phyloP scores from a whole-genome alignment of 2,113 vertebrate genomes.

The Pomatorhinus ruficollis region DNA sequence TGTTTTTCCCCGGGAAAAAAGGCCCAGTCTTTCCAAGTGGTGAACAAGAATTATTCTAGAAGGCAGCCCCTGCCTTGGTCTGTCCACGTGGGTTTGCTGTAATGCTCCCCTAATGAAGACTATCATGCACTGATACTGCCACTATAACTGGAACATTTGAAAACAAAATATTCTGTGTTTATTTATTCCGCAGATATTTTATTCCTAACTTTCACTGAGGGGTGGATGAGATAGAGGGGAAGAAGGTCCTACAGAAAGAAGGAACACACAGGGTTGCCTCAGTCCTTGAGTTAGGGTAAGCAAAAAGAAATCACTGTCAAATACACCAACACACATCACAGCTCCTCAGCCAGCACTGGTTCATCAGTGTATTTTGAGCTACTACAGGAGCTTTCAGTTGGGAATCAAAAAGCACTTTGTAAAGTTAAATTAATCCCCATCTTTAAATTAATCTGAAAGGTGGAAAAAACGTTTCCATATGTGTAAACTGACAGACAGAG shows the following conservation, averaged over 20 bases:
- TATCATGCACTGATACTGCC: neutral
- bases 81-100: neutral
- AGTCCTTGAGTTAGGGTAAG: neutral
- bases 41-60: neutral
- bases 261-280: neutral
- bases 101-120: neutral
- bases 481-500: neutral
- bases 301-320: neutral
- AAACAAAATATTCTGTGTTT: neutral
- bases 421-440: slow-evolving; percentile 26
- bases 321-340: neutral
- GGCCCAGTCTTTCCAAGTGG: neutral
- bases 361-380: neutral
- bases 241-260: neutral
- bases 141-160: neutral
- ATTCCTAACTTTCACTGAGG: neutral
- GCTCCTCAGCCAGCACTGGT: neutral
- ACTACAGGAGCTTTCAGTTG: slow-evolving; percentile 17
- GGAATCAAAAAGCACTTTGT: slow-evolving; percentile 37
- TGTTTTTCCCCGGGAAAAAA: neutral
- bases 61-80: neutral
- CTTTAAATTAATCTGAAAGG: neutral
- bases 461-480: slow-evolving; percentile 26
- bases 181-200: neutral
- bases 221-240: neutral